Percentiles rank a stretch among this genome's conserved stretches.
Evolutionary conservation across 2,888 invertebrate species (phyloP).

Genomic region (Caradrina clavipalpis): DNA sequence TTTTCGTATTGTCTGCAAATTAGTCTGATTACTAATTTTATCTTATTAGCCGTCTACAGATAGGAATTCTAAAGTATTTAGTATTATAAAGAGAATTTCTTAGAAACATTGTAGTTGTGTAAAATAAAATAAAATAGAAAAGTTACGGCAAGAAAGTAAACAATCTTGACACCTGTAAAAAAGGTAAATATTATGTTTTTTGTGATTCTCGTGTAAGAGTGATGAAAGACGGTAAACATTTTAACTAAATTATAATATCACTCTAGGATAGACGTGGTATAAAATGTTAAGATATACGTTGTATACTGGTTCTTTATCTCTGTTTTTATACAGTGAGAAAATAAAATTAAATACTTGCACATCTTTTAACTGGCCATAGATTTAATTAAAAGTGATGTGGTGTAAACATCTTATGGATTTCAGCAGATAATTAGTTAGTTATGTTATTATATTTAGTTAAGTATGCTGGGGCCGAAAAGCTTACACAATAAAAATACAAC

Average conservation of each 20-base stretch:
- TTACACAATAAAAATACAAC: too few relatives aligned
- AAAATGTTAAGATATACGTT: background rate
- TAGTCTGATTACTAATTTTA: too few relatives aligned
- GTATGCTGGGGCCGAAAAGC: too few relatives aligned
- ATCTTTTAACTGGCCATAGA: too few relatives aligned
- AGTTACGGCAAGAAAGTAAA: background rate
- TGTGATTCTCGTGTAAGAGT: constrained; percentile 14
- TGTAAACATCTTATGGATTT: too few relatives aligned
- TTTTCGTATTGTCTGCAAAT: too few relatives aligned
- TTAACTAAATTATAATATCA: constrained; percentile 19
- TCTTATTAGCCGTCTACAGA: too few relatives aligned
- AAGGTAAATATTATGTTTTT: background rate
- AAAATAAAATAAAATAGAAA: background rate
- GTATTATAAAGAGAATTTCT: background rate
- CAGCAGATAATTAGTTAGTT: too few relatives aligned
- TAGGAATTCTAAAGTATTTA: too few relatives aligned
- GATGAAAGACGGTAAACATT: constrained; percentile 24
- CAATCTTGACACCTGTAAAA: constrained; percentile 1
- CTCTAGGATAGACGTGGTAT: background rate
- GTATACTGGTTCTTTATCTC: too few relatives aligned
- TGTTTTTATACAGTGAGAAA: background rate
- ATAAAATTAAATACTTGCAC: background rate
- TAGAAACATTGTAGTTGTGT: background rate
- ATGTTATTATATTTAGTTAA: too few relatives aligned
- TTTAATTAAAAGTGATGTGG: too few relatives aligned